Conservation (phyloP, 2,888 invertebrate species). For the Arge pagana region DNA sequence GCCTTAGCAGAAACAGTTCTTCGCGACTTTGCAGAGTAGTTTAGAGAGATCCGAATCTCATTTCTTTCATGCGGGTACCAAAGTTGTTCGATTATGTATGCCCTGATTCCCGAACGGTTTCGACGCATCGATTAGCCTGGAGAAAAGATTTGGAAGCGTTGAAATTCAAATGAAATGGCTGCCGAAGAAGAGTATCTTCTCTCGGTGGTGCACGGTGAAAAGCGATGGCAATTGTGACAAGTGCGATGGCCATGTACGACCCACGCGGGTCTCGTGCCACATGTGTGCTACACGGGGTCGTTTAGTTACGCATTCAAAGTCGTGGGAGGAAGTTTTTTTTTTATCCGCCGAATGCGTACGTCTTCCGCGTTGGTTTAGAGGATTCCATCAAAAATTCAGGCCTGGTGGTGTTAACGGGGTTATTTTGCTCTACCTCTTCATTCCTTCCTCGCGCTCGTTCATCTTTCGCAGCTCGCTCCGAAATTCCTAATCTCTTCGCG, state of each 20-base stretch:
- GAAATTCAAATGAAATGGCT: too few relatives aligned
- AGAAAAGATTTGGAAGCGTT: too few relatives aligned
- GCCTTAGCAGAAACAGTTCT: too few relatives aligned
- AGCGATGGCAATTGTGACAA: too few relatives aligned
- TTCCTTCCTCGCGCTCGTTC: background rate
- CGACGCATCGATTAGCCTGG: too few relatives aligned
- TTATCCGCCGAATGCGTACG: slow-evolving; percentile 7
- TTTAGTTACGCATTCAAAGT: slow-evolving; percentile 21
- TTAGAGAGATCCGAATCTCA: too few relatives aligned
- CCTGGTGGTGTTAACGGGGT: slow-evolving; percentile 17
- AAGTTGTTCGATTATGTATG: too few relatives aligned
- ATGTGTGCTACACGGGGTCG: slow-evolving; percentile 20
- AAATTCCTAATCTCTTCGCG: background rate
- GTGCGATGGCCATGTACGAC: background rate
- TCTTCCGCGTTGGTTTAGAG: slow-evolving; percentile 18
- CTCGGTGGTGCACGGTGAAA: too few relatives aligned
- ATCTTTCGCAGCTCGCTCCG: slow-evolving; percentile 5
- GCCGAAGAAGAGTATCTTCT: too few relatives aligned
- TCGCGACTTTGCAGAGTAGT: too few relatives aligned
- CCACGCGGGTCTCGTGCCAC: background rate
- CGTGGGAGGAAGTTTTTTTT: slow-evolving; percentile 16
- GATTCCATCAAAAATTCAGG: slow-evolving; percentile 21
- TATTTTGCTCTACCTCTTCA: background rate
- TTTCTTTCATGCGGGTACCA: too few relatives aligned
- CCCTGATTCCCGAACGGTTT: too few relatives aligned